Evolutionary conservation across 2,113 vertebrate genomes (phyloP), one percentile per base, ranked within the genome.

Genomic region (Nettapus auritus): DNA sequence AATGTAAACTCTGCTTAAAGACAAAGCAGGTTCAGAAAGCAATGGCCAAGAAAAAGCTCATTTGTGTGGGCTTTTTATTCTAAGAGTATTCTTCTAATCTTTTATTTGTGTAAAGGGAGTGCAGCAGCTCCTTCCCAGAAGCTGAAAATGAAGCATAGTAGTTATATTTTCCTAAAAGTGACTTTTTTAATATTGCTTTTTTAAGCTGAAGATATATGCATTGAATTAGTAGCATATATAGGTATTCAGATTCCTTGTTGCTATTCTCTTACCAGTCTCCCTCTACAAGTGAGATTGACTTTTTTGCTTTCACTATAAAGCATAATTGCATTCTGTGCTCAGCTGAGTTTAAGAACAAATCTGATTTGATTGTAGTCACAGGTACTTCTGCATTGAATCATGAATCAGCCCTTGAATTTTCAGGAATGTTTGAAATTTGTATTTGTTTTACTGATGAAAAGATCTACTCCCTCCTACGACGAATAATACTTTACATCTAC

Each of bases 341-440:
- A 82, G 44, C 70, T 89, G 75, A 60, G 57, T 82, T 85, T 82
- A 66, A 90, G 69, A 87, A 81, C 78, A 93, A 87, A 85, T 31
- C 48, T 1, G 13, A 52, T 53, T 71, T 79, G 53, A 85, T 85
- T 89, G 50, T 36, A 82, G 91, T 48, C 67, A 82, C 67, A 91
- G 78, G 44, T 62, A 28, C n/a, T 86, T 74, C 90, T 70, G 31
- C 82, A 57, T 42, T 74, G 63, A 88, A 67, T 44, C 26, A 10
- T 53, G 55, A 82, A 69, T 83, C 67, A 86, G 50, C 63, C 40
- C 71, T 77, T 74, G 63, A 74, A 67, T 79, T 82, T 85, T 60
- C 50, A 66, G 44, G 29, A 52, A 20, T n/a, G 11, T 59, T 59
- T 90, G 64, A 90, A 50, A 29, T 55, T 21, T 57, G 6, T 29